phyloP scores from a whole-genome alignment of 92 coral and sea anemone genomes.

The Montipora capitata region DNA sequence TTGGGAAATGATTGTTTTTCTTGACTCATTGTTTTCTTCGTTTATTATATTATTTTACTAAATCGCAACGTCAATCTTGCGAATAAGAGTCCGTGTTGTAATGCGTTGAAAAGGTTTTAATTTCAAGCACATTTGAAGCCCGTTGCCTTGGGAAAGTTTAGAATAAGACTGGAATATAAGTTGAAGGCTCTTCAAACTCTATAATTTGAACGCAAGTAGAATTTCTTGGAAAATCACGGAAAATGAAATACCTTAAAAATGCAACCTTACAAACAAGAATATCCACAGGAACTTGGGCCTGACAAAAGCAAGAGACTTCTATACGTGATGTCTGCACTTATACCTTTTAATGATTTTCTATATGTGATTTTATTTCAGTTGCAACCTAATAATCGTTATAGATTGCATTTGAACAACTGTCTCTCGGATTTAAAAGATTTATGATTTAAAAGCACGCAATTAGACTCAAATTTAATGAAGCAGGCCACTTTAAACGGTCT shows the following conservation, averaged over 20 bases:
- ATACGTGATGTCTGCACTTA: background rate
- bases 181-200: too few relatives aligned
- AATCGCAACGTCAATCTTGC: too few relatives aligned
- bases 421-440: slow-evolving; percentile 3
- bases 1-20: too few relatives aligned
- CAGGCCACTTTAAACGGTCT: background rate
- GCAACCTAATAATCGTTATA: background rate
- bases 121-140: too few relatives aligned
- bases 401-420: background rate
- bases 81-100: background rate
- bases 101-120: too few relatives aligned
- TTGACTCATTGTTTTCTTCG: too few relatives aligned
- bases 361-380: background rate
- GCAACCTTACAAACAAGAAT: background rate
- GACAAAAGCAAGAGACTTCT: background rate
- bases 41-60: too few relatives aligned
- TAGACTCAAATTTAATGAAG: slow-evolving; percentile 6
- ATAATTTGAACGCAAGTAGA: background rate
- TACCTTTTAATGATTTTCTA: background rate
- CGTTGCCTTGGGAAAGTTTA: background rate
- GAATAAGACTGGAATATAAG: background rate
- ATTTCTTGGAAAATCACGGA: background rate
- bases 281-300: background rate
- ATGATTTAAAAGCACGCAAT: background rate
- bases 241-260: background rate